Conservation (phyloP, 2,113 vertebrate genomes). For the Conger conger region DNA sequence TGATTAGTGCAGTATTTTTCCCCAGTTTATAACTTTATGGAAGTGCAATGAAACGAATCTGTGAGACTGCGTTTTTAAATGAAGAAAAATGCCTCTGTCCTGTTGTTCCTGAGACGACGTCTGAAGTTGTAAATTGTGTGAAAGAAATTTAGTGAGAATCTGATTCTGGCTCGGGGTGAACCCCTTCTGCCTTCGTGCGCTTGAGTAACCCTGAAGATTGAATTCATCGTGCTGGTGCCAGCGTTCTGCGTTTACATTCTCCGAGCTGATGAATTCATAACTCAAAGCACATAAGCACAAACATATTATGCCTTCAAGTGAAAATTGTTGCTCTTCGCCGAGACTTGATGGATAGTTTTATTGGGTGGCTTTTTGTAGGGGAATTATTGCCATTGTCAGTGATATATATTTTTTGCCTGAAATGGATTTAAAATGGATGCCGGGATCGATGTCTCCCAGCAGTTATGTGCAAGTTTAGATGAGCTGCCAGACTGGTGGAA, state of each 20-base stretch:
- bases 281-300: background rate
- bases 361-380: background rate
- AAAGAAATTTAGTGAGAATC: background rate
- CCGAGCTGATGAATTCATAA: background rate
- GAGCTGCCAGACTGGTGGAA: background rate
- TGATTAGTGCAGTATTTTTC: background rate
- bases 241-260: background rate
- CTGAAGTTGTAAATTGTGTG: background rate
- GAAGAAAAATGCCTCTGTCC: background rate
- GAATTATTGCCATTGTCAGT: background rate
- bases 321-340: background rate
- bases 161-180: background rate
- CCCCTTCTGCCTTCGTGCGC: slow-evolving; percentile 23
- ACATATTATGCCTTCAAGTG: background rate
- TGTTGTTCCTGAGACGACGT: background rate
- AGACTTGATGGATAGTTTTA: background rate
- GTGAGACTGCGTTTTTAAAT: background rate
- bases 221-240: slow-evolving; percentile 4
- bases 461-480: background rate
- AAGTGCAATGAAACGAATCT: background rate
- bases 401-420: background rate
- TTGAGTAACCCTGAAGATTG: slow-evolving; percentile 19
- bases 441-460: background rate
- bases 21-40: background rate
- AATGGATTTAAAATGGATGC: background rate